Evolutionary conservation across 2,113 vertebrate species (phyloP).

Genomic region (Rynchops niger): DNA sequence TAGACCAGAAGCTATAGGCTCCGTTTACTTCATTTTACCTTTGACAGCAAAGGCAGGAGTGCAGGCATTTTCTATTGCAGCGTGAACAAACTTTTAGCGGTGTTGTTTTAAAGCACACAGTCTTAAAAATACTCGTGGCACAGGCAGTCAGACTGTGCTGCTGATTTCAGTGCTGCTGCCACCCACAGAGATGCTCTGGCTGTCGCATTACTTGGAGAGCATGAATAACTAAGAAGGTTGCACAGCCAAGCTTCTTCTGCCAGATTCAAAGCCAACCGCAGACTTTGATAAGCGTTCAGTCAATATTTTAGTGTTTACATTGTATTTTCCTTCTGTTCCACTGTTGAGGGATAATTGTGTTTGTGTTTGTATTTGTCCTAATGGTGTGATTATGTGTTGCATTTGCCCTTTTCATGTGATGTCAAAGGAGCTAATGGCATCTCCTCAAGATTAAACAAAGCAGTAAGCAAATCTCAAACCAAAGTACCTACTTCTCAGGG

Average conservation of each 20-base stretch:
- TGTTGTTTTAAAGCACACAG: neutral
- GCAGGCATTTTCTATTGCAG: neutral
- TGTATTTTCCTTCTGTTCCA: neutral
- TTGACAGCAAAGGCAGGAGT: neutral
- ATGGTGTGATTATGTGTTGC: neutral
- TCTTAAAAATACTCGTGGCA: neutral
- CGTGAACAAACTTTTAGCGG: neutral
- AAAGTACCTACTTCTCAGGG: neutral
- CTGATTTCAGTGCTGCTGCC: neutral
- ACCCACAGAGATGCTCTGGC: neutral
- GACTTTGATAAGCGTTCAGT: neutral
- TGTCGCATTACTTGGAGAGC: neutral
- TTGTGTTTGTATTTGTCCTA: slow-evolving; percentile 23
- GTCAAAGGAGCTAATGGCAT: neutral
- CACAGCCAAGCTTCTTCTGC: neutral
- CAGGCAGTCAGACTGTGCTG: neutral
- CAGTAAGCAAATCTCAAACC: neutral
- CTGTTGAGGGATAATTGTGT: neutral
- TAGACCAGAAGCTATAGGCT: neutral
- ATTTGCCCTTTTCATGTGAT: neutral
- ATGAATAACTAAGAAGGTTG: neutral
- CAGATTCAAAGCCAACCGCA: neutral
- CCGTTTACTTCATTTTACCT: neutral
- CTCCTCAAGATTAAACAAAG: slow-evolving; percentile 4
- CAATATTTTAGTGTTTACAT: neutral